Evolutionary conservation across 2,113 vertebrate species (phyloP).

Genomic region (Entomyzon cyanotis): DNA sequence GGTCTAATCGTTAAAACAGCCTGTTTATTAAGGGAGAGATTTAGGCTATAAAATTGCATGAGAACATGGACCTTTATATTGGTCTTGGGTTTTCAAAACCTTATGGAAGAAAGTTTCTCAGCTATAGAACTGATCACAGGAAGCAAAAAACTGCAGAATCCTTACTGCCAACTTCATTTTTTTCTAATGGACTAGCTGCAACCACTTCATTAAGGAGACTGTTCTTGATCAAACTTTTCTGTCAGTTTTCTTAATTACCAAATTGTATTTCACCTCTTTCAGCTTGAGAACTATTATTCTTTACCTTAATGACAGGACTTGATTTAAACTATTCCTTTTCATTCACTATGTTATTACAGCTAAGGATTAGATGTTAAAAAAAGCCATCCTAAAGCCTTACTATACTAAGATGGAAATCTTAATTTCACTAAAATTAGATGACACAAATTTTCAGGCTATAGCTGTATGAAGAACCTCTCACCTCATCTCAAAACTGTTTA

Average conservation of each 20-base stretch:
- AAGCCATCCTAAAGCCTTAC: not conserved
- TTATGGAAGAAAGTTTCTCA: not conserved
- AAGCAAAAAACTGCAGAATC: not conserved
- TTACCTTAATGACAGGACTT: not conserved
- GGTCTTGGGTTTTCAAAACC: not conserved
- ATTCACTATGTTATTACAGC: not conserved
- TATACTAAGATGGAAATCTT: not conserved
- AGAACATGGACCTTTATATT: not conserved
- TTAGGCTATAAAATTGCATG: not conserved
- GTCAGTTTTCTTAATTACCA: conserved; percentile 25
- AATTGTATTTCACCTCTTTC: conserved; percentile 11
- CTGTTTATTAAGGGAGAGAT: not conserved
- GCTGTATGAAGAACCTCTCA: not conserved
- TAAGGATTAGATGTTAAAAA: not conserved
- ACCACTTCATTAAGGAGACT: not conserved
- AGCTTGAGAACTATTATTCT: not conserved
- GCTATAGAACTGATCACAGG: not conserved
- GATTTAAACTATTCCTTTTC: conserved; percentile 14
- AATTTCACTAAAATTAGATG: not conserved
- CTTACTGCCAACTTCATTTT: not conserved
- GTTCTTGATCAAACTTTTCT: conserved; percentile 19
- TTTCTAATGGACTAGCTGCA: not conserved
- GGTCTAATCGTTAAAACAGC: not conserved
- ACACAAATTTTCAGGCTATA: not conserved
- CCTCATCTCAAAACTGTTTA: fast-evolving